Base-by-base conservation (phyloP, 2,113 vertebrate species). In the Gymnarchus niloticus region DNA sequence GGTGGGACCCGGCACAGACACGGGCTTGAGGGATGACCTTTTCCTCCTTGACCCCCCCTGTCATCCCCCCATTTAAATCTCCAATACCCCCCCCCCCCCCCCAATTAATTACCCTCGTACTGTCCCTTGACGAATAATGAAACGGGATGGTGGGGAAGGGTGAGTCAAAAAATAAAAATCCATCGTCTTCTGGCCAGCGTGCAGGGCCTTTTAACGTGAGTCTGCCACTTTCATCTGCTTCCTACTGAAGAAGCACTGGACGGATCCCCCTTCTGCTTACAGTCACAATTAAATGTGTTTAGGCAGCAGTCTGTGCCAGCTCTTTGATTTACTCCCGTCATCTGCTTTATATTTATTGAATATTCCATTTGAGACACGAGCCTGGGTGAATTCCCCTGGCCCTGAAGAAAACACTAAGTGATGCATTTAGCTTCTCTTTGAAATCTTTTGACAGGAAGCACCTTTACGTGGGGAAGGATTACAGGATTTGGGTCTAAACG, bases 401-500 rank as follows among this genome's bases (percentile, higher is more conserved):
- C 51, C 65, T 41, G 44, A 48, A 78, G 76, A 54, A 54, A 52
- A 82, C 49, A 56, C 59, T 65, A 85, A 85, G 21, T 54, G 69
- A 76, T 33, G 84, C 61, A 65, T 69, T 76, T 76, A n/a, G 33
- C 48, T 81, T 59, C 52, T 59, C 17, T 85, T 81, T 44, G 44
- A 82, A 54, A 52, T 33, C 49, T 28, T 49, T 82, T 82, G 48
- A 49, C 49, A 82, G 49, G 51, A 82, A 82, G 51, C 80, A 28
- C 51, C 51, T 19, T 82, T 28, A n/a, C n/a, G n/a, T 54, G n/a
- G n/a, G n/a, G n/a, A n/a, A 57, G n/a, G 59, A 65, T n/a, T 65
- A 82, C 12, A 54, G 25, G 14, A 33, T 82, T 28, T 12, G 9
- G 51, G 51, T 56, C 80, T 78, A 21, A 46, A 48, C 76, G 46